Evolutionary conservation across 2,888 invertebrate genomes (phyloP), one percentile per base, ranked within the genome.

Genomic region (Ormyrus thymus): DNA sequence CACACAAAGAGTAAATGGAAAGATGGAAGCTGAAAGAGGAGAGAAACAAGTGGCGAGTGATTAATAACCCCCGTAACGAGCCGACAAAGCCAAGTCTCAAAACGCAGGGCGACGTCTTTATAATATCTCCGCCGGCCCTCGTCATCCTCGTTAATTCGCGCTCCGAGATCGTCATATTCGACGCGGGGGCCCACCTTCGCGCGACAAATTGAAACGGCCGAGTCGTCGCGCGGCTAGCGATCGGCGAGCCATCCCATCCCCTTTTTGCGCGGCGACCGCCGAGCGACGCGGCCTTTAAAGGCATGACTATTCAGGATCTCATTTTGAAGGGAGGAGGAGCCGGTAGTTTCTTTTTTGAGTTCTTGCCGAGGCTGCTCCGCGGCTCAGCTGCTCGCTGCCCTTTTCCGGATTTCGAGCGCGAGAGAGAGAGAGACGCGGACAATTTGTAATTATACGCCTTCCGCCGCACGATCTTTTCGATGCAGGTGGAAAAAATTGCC

Each of bases 171-270:
- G 29, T 29, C 29, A 29, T 29, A 29, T 29, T 29, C 58, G 45
- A 51, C 6, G 53, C 11, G n/a, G 53, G 53, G 13, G 11, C 9
- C 6, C 66, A 58, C 68, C 69, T 46, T 53, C 69, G 68, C 78
- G 83, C 84, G 84, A 84, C 86, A 85, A 85, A 86, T 86, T 86
- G 83, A 85, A 86, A 82, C 83, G 83, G 83, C 82, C 80, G 79
- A 81, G 79, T 77, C 82, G 81, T 82, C 79, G 83, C 3, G 29
- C 81, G 81, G 81, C 79, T 55, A 69, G 76, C 79, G 76, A 80
- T 53, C 59, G 43, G 66, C 53, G 7, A 43, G 4, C 9, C n/a
- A 9, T n/a, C 50, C 9, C 48, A 5, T 55, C 53, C 61, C 59
- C 66, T 76, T 62, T 65, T 70, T 58, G 62, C 48, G 13, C 13